These are phyloP conservation scores for Digitonthophagus gazella DNA, from an alignment of 2,888 invertebrate species.

Conservation along the genomic window DNA sequence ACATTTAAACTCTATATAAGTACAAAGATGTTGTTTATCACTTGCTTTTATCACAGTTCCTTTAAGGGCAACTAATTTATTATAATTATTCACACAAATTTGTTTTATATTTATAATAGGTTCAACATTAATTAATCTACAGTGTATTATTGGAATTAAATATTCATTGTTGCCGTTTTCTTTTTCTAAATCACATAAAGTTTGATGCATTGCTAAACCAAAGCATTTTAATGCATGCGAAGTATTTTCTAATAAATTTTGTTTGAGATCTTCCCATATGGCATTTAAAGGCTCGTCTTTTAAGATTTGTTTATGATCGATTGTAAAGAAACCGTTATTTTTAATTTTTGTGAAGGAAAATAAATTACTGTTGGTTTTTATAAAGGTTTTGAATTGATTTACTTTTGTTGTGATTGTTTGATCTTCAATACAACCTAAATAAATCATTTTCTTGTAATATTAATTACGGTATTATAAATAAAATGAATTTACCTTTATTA, in stretches of 20 bases:
- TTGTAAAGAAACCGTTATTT: conserved; percentile 56
- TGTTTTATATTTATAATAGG: conserved; percentile 66
- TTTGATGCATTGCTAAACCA: conserved; percentile 79
- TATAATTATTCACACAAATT: conserved; percentile 71
- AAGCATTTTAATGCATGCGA: conserved; percentile 66
- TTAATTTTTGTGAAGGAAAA: conserved; percentile 59
- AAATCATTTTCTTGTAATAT: too few species aligned
- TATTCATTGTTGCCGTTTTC: conserved; percentile 37
- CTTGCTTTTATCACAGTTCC: conserved; percentile 85
- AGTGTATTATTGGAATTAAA: conserved; percentile 53
- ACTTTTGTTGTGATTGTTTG: conserved; percentile 26
- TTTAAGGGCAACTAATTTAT: conserved; percentile 74
- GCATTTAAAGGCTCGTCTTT: conserved; percentile 58
- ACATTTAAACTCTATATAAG: conserved; percentile 78
- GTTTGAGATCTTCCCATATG: conserved; percentile 55
- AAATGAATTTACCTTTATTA: conserved; percentile 61
- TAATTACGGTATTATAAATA: neutral
- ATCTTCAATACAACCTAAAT: conserved; percentile 17
- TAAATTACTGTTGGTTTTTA: conserved; percentile 51
- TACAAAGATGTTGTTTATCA: conserved; percentile 69
- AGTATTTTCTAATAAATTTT: conserved; percentile 67
- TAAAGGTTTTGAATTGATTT: conserved; percentile 58
- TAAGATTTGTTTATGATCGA: conserved; percentile 59
- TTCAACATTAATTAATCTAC: conserved; percentile 63
- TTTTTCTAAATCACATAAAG: conserved; percentile 46